Evolutionary conservation across 2,888 invertebrate genomes (phyloP), one percentile per base, ranked within the genome.

Genomic region (Pristionchus fissidentatus): DNA sequence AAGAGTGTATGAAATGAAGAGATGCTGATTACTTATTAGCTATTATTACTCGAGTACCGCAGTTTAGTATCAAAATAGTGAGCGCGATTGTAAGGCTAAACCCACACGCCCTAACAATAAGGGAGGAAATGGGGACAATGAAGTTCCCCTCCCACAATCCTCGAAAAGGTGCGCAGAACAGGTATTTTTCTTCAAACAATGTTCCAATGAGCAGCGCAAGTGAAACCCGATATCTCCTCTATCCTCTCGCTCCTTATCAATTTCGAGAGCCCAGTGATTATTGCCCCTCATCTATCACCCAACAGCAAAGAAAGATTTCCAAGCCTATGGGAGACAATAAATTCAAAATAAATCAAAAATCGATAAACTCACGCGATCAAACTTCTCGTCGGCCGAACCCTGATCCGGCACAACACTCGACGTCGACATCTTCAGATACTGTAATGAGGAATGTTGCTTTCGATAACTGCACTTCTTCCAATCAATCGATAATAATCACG

Each of bases 371-470:
- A 66, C 66, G 19, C 66, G 66, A 66, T 66, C 66, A 22, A 38
- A 66, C 38, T 66, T 66, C 38, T 66, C 66, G n/a, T n/a, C n/a
- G n/a, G n/a, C n/a, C n/a, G n/a, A n/a, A n/a, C n/a, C n/a, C n/a
- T 66, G 66, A 13, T 38, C 10, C 38, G 19, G 35, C 38, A 19
- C 22, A 10, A 22, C 38, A 15, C 41, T 8, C 32, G 35, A 35
- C 66, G 66, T 38, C 19, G 66, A 66, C 66, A 66, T 66, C 66
- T 41, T n/a, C 22, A 55, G 55, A 55, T 55, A 55, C 66, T 66
- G 66, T 32, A 66, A 38, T 38, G 38, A 1, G 35, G 10, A 10
- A 26, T 22, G n/a, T n/a, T 26, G 7, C 22, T 22, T 22, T 57
- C 57, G 66, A 66, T 66, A 66, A 3, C 41, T 22, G 66, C 66